Evolutionary conservation across 2,113 vertebrate genomes (phyloP).

Genomic region (Pseudorasbora parva): DNA sequence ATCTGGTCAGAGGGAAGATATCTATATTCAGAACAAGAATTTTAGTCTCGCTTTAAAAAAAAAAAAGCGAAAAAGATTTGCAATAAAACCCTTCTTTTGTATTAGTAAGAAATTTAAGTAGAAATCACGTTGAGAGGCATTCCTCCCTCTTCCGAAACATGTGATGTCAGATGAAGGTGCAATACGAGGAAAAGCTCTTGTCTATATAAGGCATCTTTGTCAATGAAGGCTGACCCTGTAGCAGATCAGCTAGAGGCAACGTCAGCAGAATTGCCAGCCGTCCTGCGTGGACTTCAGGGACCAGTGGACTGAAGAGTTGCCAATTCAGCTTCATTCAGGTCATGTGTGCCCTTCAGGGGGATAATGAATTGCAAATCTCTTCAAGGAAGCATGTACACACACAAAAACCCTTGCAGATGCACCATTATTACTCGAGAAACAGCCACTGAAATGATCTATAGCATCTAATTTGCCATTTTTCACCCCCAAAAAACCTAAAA

Average conservation of each 20-base stretch:
- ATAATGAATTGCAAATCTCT: conserved; percentile 33
- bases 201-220: conserved; percentile 4
- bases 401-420: not conserved
- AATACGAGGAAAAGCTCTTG: conserved; percentile 17
- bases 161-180: conserved; percentile 20
- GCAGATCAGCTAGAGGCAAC: conserved; percentile 10
- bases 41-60: not conserved
- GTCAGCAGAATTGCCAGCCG: conserved; percentile 27
- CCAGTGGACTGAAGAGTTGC: conserved; percentile 11
- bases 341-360: conserved; percentile 34
- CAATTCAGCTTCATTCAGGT: conserved; percentile 33
- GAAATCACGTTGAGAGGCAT: not conserved
- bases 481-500: not conserved
- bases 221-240: conserved; percentile 21
- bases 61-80: no score
- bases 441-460: not conserved
- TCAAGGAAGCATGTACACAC: not conserved
- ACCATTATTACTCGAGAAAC: not conserved
- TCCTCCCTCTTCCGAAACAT: not conserved
- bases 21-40: not conserved
- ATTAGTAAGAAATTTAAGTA: not conserved
- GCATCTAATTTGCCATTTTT: not conserved
- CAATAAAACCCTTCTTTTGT: not conserved
- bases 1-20: not conserved
- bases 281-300: not conserved